These are phyloP conservation scores for Papilio dardanus DNA, from an alignment of 1,140 invertebrate species.

Conservation along the genomic window DNA sequence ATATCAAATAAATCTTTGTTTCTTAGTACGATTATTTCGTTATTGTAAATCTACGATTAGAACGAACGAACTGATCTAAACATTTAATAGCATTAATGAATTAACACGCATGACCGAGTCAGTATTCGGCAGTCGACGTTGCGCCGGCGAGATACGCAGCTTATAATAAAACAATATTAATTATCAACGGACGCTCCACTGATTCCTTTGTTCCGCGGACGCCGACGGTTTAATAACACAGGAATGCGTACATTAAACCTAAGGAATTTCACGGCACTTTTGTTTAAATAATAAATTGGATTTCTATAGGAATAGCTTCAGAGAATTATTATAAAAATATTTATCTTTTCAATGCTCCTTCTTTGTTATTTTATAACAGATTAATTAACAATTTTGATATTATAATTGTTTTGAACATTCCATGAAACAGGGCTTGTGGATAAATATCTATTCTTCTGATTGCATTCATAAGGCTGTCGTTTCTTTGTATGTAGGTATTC, in stretches of 20 bases:
- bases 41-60: not conserved
- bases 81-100: conserved; percentile 68
- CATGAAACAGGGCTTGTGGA: not conserved
- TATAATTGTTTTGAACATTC: not conserved
- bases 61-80: conserved; percentile 49
- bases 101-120: conserved; percentile 65
- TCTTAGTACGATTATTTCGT: too few relatives aligned
- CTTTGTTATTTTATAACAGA: conserved; percentile 42
- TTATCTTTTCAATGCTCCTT: conserved; percentile 48
- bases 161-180: conserved; percentile 81
- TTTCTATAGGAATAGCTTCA: conserved; percentile 66
- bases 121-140: conserved; percentile 56
- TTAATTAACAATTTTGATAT: not conserved
- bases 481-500: too few relatives aligned
- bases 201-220: conserved; percentile 67
- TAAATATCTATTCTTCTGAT: not conserved
- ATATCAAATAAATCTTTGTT: not conserved
- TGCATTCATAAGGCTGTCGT: too few relatives aligned
- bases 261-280: conserved; percentile 69
- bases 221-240: conserved; percentile 67
- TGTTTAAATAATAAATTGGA: conserved; percentile 79
- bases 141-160: conserved; percentile 67
- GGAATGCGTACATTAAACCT: conserved; percentile 74
- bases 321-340: conserved; percentile 59
- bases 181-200: conserved; percentile 75